Conservation (phyloP, 2,888 invertebrate species). For the Ommatoiulus sabulosus region DNA sequence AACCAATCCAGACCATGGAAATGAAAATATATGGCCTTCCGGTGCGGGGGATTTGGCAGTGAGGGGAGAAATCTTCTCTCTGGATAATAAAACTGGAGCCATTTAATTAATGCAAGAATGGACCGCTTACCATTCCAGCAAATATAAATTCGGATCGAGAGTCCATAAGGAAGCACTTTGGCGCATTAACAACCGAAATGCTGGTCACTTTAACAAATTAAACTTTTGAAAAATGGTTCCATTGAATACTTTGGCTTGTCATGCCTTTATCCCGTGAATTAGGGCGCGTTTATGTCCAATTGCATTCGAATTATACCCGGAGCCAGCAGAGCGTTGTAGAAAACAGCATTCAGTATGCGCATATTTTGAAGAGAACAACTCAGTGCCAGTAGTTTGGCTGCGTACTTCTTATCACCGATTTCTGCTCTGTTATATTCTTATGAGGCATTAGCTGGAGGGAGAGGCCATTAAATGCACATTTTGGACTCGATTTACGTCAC, state of each 20-base stretch:
- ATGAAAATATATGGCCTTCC: conserved; percentile 27
- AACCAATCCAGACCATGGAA: conserved; percentile 36
- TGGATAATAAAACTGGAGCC: neutral
- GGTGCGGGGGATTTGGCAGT: neutral
- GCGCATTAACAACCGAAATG: conserved; percentile 29
- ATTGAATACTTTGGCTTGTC: conserved; percentile 36
- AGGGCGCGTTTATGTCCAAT: conserved; percentile 43
- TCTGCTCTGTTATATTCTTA: neutral
- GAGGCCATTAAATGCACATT: no score
- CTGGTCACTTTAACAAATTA: conserved; percentile 40
- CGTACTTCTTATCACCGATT: neutral
- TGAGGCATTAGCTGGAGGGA: neutral
- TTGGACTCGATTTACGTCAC: neutral
- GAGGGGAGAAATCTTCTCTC: conserved; percentile 40
- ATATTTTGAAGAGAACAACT: conserved; percentile 5
- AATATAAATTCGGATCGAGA: conserved; percentile 36
- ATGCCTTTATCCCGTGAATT: conserved; percentile 37
- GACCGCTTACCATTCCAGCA: conserved; percentile 30
- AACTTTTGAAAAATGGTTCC: conserved; percentile 27
- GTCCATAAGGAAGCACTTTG: conserved; percentile 40
- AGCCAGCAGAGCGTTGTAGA: neutral
- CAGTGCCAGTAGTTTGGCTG: neutral
- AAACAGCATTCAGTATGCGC: conserved; percentile 35
- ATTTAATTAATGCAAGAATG: conserved; percentile 43
- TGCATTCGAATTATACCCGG: conserved; percentile 9